Evolutionary conservation across 2,888 invertebrate species (phyloP), one percentile per base, ranked within the genome.

Genomic region (Nycteola revayana): DNA sequence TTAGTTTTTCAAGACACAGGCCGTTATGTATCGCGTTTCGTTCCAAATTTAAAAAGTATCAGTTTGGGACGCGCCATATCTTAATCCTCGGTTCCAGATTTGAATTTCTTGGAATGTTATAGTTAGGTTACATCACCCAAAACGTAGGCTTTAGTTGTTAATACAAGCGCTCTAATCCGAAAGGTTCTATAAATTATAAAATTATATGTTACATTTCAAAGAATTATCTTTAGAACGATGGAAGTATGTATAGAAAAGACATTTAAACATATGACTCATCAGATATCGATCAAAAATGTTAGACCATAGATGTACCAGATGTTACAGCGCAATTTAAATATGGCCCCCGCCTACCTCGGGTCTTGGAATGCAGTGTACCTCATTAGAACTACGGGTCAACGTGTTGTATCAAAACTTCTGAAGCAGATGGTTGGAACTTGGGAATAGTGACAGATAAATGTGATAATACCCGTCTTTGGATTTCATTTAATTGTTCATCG

Each of bases 71-170:
- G 78, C 75, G 66, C 72, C 73, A 75, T 82, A 76, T 76, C 75
- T 82, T 76, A 83, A 81, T 78, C 75, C 75, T 64, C 61, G 62
- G 68, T 79, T 79, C 81, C 71, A 79, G 81, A 84, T 83, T 82
- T 83, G 82, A 76, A 49, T 79, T 77, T 82, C 81, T 80, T 81
- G 76, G 75, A 80, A 85, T 83, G 76, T 39, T 35, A 50, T 37
- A 10, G 24, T 41, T 39, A 57, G 42, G 37, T 40, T 48, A 42
- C 38, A 39, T 14, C 14, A 14, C 5, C 14, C 2, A 3, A 5
- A 14, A 14, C 3, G 5, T 14, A 2, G 5, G 14, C 14, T 14
- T 14, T 2, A 14, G 14, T 5, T n/a, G n/a, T 14, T 14, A 14
- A 14, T 14, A 14, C 2, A 14, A 14, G 14, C 14, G 2, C 14